phyloP scores from a whole-genome alignment of 2,888 invertebrate genomes.

The Polyommatus iphigenia region DNA sequence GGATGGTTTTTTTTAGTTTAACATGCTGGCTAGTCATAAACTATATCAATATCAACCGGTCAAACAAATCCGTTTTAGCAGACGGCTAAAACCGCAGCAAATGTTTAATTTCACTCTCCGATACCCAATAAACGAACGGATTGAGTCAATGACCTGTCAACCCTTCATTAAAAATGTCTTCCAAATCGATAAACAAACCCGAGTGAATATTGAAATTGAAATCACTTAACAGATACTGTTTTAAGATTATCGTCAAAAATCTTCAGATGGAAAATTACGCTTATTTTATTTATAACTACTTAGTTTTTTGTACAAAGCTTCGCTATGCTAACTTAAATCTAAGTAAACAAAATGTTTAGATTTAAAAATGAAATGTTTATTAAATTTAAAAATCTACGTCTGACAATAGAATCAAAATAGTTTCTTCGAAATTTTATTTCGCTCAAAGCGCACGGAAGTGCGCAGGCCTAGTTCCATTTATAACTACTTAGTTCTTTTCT shows the following conservation, averaged over 20 bases:
- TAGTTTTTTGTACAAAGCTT: too few relatives aligned
- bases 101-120: conserved; percentile 19
- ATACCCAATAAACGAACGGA: conserved; percentile 1
- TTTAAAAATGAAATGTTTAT: too few relatives aligned
- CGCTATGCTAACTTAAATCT: too few relatives aligned
- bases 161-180: conserved; percentile 14
- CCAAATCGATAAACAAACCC: conserved; percentile 9
- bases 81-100: background rate
- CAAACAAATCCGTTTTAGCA: conserved; percentile 1
- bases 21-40: background rate
- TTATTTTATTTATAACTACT: background rate
- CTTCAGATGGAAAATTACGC: background rate
- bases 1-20: too few relatives aligned
- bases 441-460: too few relatives aligned
- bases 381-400: too few relatives aligned
- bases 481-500: too few relatives aligned
- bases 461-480: too few relatives aligned
- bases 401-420: too few relatives aligned
- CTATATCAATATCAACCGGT: background rate
- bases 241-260: background rate
- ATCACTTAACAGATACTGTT: background rate
- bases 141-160: background rate
- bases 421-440: too few relatives aligned
- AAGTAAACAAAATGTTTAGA: too few relatives aligned
- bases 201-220: background rate